Evolutionary conservation across 1,140 invertebrate genomes (phyloP).

Genomic region (Zaprionus vittiger): DNA sequence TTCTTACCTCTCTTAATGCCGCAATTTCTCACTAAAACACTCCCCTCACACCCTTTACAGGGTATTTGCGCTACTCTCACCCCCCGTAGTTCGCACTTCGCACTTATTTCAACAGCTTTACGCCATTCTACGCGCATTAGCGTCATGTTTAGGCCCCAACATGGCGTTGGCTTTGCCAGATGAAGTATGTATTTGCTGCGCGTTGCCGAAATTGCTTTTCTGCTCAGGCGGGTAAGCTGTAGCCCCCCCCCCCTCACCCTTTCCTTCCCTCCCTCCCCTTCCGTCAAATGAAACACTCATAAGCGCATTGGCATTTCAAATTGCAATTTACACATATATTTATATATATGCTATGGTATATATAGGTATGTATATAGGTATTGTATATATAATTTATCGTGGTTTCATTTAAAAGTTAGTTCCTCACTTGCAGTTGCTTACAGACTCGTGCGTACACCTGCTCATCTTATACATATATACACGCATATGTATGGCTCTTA

Average conservation of each 20-base stretch:
- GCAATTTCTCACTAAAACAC: no score
- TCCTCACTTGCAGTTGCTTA: slow-evolving; percentile 38
- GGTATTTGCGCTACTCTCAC: background rate
- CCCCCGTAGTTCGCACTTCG: background rate
- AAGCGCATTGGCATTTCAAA: slow-evolving; percentile 31
- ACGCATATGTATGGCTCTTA: slow-evolving; percentile 16
- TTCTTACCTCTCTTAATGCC: no score
- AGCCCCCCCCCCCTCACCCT: background rate
- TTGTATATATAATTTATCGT: slow-evolving; percentile 41
- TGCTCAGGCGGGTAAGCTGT: background rate
- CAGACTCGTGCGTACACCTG: slow-evolving; percentile 36
- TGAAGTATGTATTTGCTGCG: slow-evolving; percentile 62
- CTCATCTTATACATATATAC: slow-evolving; percentile 5
- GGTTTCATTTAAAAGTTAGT: slow-evolving; percentile 48
- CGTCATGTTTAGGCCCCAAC: slow-evolving; percentile 48
- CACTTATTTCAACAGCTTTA: slow-evolving; percentile 7
- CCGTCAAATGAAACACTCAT: slow-evolving; percentile 18
- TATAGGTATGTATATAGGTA: slow-evolving; percentile 5
- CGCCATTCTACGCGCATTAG: slow-evolving; percentile 49
- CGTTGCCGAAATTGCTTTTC: slow-evolving; percentile 44
- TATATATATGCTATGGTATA: slow-evolving; percentile 5
- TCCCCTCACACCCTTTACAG: background rate
- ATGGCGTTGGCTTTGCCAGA: slow-evolving; percentile 39
- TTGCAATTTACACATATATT: slow-evolving; percentile 39
- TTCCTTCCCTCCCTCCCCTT: background rate